Evolutionary conservation across 2,888 invertebrate species (phyloP), one percentile per base, ranked within the genome.

Genomic region (Chrysomela aeneicollis): DNA sequence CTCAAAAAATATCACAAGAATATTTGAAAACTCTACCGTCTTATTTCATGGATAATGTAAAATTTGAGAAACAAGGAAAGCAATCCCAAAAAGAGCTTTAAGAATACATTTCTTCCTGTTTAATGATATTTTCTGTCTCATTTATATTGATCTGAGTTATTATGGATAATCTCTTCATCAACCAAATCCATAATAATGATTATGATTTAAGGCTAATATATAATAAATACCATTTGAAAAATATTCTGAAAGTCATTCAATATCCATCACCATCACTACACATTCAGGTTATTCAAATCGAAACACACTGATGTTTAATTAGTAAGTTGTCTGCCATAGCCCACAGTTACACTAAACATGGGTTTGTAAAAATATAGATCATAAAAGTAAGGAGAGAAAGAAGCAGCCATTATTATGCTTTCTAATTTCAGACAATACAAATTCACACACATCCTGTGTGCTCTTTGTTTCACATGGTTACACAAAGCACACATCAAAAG

Each of bases 381-480:
- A 60, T 52, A 60, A 64, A 42, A 65, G 63, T 57, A 61, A 53
- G 60, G 62, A 67, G 64, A 66, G 63, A 67, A 69, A 69, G 65
- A 71, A 62, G 62, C 50, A 55, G 57, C 37, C 52, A 54, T 52
- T 67, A 69, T 51, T 72, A 77, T 80, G 80, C 79, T 81, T 81
- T 81, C 81, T 80, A 81, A 78, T 76, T 80, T 79, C 76, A 74
- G 72, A 79, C 74, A 78, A 80, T 75, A 64, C 61, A 47, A 30
- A 59, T 58, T 59, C 62, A 65, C 58, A 65, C 61, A 61, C 63
- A 63, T 60, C 61, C 47, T 62, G 54, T 57, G 46, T 57, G 22
- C 57, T 46, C 17, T 21, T 19, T 55, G 70, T 55, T 71, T 68
- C 72, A 70, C 71, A 66, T 61, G 63, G 66, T 47, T 71, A 63